phyloP scores from a whole-genome alignment of 2,797 vertebrate genomes.

The Eidolon dupreanum region DNA sequence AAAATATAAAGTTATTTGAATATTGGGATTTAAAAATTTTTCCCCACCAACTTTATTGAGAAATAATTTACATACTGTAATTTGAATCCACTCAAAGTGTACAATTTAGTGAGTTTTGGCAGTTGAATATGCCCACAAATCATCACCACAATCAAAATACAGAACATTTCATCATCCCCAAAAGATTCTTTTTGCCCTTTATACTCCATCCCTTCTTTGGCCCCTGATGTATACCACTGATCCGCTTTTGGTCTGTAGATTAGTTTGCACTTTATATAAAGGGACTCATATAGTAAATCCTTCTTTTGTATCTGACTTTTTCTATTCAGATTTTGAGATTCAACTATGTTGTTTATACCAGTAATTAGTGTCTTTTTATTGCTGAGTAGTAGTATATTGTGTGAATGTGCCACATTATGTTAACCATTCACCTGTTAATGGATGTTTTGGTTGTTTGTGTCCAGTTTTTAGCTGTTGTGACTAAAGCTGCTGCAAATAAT shows the following conservation, averaged over 20 bases:
- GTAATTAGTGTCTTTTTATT: constrained; percentile 26
- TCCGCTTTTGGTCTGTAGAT: neutral
- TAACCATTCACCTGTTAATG: neutral
- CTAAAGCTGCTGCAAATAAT: neutral
- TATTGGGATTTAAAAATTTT: neutral
- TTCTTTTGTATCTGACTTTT: neutral
- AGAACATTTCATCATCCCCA: neutral
- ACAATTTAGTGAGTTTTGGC: constrained; percentile 2
- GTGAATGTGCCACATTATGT: neutral
- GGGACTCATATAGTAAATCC: neutral
- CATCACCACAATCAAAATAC: constrained; percentile 21
- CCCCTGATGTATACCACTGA: neutral
- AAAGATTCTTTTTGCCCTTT: constrained; percentile 20
- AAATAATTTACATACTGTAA: neutral
- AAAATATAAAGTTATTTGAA: constrained; percentile 56
- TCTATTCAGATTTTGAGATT: constrained; percentile 48
- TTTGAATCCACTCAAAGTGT: neutral
- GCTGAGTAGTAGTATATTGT: neutral
- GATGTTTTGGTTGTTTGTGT: neutral
- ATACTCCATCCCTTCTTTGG: neutral
- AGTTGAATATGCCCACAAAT: neutral
- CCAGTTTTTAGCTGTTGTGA: constrained; percentile 19
- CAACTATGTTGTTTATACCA: neutral
- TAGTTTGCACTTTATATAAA: constrained; percentile 45
- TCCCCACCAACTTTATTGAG: neutral